A percentile compares a stretch with the other conserved stretches of the same genome.
Conservation (phyloP, 1,140 invertebrate genomes). For the Hycleus phaleratus region DNA sequence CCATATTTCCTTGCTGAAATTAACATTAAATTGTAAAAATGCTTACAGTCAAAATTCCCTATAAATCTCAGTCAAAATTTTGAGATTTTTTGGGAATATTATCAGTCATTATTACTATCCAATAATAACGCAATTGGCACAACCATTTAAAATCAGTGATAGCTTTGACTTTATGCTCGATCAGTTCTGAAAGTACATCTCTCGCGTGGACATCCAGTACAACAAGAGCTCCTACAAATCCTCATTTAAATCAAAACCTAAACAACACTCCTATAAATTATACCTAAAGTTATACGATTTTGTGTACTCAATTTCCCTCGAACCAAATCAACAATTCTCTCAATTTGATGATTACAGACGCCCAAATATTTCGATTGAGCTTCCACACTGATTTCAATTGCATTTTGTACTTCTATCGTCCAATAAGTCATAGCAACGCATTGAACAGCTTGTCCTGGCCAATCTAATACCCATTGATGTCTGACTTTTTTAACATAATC, state of each 20-base stretch:
- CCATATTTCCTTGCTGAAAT: constrained; percentile 54
- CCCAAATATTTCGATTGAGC: constrained; percentile 49
- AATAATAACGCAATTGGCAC: constrained; percentile 85
- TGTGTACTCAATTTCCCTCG: constrained; percentile 78
- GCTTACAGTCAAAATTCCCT: no score
- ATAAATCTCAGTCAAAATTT: no score
- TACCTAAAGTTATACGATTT: constrained; percentile 83
- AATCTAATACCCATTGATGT: constrained; percentile 75
- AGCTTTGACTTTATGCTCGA: constrained; percentile 56
- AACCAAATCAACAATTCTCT: constrained; percentile 78
- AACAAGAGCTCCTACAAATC: constrained; percentile 65
- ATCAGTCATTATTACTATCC: constrained; percentile 58
- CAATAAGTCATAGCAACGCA: constrained; percentile 83
- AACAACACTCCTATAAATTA: constrained; percentile 18
- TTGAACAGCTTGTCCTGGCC: constrained; percentile 84
- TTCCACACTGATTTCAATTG: constrained; percentile 51
- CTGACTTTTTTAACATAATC: constrained; percentile 60
- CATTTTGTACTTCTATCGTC: constrained; percentile 77
- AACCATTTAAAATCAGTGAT: constrained; percentile 89
- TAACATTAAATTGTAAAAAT: background rate
- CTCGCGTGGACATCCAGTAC: constrained; percentile 89
- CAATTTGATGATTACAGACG: constrained; percentile 64
- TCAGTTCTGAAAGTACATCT: constrained; percentile 72
- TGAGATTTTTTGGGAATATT: background rate
- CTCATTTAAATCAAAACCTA: background rate